Evolutionary conservation across 1,140 invertebrate genomes (phyloP), one percentile per base, ranked within the genome.

Genomic region (Danaus plexippus): DNA sequence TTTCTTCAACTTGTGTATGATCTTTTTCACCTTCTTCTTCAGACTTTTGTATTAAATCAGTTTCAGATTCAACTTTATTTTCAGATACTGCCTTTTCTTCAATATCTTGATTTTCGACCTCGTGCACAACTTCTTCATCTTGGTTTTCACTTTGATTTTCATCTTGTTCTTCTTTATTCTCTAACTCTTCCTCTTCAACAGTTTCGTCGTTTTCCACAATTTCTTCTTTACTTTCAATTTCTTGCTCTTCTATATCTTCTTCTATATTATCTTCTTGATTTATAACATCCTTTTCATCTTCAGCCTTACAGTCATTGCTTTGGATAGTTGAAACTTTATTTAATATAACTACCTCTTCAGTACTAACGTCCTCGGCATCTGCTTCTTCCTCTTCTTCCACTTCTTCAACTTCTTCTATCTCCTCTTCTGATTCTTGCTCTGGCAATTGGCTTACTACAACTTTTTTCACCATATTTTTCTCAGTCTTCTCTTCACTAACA

Each of bases 391-490:
- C 55, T 57, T 73, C 66, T 50, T 61, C 51, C 54, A 70, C 67
- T 62, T 72, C 62, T 43, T 69, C 57, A 15, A 72, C 69, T 52
- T 75, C 69, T 47, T 64, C 65, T n/a, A 69, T 45, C 64, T 76
- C 59, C 67, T 76, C 52, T 52, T 77, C 58, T 52, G 64, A 64
- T 32, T 69, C 59, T 62, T 62, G 60, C 15, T 52, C 58, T 43
- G 73, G 63, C 57, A 67, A 70, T 52, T 70, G 67, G 46, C 63
- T 47, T 0, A 73, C 54, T 1, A 70, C 60, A 46, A 73, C 63
- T 45, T 68, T 73, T 50, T 73, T 73, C 15, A 62, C 68, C n/a
- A 63, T 68, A 44, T 54, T 70, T 9, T 64, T 54, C 50, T 73
- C 70, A 45, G 54, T 48, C 45, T 62, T 66, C 61, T 67, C 70